Evolutionary conservation across 2,797 vertebrate species (phyloP).

Genomic region (Coranthus polyacanthus): DNA sequence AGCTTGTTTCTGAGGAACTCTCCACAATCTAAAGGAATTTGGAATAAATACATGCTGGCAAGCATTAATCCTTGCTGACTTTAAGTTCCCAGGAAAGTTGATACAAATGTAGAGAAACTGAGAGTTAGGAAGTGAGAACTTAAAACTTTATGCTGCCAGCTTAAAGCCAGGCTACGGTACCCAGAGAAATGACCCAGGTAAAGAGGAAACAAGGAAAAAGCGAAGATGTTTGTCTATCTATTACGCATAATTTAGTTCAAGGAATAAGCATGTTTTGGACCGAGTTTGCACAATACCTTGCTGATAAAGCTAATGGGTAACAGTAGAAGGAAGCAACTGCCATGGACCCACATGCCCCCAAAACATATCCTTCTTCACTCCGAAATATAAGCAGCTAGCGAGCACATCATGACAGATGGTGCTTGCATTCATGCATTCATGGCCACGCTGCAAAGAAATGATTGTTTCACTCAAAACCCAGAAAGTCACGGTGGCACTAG

Average conservation of each 20-base stretch:
- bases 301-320: no score
- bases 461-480: no score
- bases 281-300: neutral
- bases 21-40: neutral
- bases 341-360: no score
- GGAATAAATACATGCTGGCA: neutral
- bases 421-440: no score
- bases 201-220: neutral
- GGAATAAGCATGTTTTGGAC: no score
- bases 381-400: no score
- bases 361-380: no score
- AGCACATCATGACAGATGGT: no score
- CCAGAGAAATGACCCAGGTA: neutral
- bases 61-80: neutral
- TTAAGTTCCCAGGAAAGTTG: neutral
- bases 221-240: neutral
- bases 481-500: no score
- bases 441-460: no score
- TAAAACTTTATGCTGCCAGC: slow-evolving; percentile 2
- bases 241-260: neutral
- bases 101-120: slow-evolving; percentile 19
- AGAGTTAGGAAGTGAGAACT: slow-evolving; percentile 14
- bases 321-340: no score
- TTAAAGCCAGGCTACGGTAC: neutral
- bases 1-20: slow-evolving; percentile 7